A percentile compares a stretch with the other conserved stretches of the same genome.
phyloP scores from a whole-genome alignment of 2,797 vertebrate species.

The Petrocephalus schoutedeni region DNA sequence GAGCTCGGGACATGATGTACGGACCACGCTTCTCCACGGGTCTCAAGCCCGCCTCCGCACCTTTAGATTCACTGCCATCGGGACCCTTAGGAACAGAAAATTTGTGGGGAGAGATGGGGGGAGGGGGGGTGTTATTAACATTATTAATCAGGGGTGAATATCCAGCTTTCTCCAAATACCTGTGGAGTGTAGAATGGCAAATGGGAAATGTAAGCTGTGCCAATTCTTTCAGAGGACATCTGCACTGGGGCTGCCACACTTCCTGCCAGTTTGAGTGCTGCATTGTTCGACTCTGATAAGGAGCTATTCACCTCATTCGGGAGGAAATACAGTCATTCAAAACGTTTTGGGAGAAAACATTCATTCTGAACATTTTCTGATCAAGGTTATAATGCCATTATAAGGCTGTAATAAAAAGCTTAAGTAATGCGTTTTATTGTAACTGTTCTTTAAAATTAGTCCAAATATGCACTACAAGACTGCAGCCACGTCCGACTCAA shows the following conservation, averaged over 20 bases:
- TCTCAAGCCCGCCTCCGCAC: conserved; percentile 46
- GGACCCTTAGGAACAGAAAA: conserved; percentile 4
- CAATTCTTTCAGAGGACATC: neutral
- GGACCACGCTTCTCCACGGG: conserved; percentile 79
- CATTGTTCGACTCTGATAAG: neutral
- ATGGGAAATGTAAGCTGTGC: neutral
- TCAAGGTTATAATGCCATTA: neutral
- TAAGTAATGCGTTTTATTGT: too few species aligned
- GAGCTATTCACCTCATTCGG: neutral
- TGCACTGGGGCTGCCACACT: neutral
- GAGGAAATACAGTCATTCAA: neutral
- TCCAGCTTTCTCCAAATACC: neutral
- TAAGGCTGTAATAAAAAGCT: neutral
- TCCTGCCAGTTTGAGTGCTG: neutral
- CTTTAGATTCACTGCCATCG: conserved; percentile 52
- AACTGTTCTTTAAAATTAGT: neutral
- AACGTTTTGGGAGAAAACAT: neutral
- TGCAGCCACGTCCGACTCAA: neutral
- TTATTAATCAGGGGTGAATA: neutral
- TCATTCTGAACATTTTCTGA: neutral
- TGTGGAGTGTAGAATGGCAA: neutral
- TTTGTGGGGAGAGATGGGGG: neutral
- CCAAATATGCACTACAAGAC: neutral
- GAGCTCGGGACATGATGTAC: conserved; percentile 78
- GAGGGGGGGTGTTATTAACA: neutral